Conservation (phyloP, 2,113 vertebrate species). For the Malurus cyaneus region DNA sequence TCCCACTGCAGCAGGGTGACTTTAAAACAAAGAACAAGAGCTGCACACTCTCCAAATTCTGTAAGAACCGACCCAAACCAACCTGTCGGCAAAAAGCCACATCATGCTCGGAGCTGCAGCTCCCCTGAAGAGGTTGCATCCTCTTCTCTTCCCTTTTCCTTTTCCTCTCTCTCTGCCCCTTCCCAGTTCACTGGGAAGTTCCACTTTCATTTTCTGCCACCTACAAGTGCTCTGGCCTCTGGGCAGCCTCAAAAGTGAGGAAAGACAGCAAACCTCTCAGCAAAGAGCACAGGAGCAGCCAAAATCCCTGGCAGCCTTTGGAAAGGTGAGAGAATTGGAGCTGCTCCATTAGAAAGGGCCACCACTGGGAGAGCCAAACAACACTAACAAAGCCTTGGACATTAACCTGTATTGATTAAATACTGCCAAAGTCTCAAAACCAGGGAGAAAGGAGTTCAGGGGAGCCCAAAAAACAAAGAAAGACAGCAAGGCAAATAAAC, state of each 20-base stretch:
- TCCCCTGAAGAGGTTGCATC: neutral
- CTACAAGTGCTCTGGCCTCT: neutral
- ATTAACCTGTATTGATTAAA: neutral
- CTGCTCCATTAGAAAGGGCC: neutral
- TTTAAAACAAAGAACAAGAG: neutral
- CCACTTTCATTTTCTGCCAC: neutral
- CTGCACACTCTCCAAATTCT: neutral
- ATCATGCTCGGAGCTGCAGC: neutral
- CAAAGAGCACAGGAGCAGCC: neutral
- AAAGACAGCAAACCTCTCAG: neutral
- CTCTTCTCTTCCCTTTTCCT: neutral
- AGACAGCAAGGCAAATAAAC: slow-evolving; percentile 2
- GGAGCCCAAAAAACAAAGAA: neutral
- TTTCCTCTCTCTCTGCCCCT: neutral
- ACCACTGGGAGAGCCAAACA: neutral
- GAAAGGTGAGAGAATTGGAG: neutral
- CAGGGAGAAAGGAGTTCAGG: neutral
- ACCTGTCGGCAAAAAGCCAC: neutral
- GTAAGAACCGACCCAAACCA: neutral
- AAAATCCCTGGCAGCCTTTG: neutral
- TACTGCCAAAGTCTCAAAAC: neutral
- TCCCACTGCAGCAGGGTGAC: neutral
- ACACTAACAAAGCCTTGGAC: neutral
- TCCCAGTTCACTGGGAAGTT: neutral
- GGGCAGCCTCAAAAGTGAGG: neutral